Evolutionary conservation across 2,113 vertebrate genomes (phyloP).

Genomic region (Empidonax traillii): DNA sequence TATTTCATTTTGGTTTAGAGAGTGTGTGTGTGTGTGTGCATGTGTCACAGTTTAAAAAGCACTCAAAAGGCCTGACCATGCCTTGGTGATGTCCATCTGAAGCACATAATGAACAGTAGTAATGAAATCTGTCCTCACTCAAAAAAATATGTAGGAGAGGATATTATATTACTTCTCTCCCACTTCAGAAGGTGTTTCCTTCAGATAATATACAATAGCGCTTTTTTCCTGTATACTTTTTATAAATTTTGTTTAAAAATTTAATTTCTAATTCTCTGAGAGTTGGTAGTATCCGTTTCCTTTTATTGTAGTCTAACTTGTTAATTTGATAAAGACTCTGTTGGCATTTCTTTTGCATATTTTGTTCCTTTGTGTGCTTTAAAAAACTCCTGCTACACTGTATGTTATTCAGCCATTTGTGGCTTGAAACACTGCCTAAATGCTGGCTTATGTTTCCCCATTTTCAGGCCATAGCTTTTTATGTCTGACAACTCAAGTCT

Average conservation of each 20-base stretch:
- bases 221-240: not conserved
- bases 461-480: not conserved
- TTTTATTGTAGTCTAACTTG: not conserved
- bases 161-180: not conserved
- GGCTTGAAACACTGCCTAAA: conserved; percentile 46
- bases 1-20: not conserved
- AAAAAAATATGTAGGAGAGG: not conserved
- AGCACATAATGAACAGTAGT: not conserved
- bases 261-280: not conserved
- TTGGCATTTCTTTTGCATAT: not conserved
- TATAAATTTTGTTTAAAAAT: not conserved
- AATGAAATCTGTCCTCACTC: not conserved
- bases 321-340: conserved; percentile 22
- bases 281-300: not conserved
- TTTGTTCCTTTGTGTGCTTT: not conserved
- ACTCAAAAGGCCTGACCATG: not conserved
- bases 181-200: not conserved
- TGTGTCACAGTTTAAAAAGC: not conserved
- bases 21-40: not conserved
- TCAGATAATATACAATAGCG: not conserved
- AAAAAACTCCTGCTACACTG: not conserved
- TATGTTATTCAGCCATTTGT: conserved; percentile 24
- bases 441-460: conserved; percentile 5
- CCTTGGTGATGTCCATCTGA: not conserved
- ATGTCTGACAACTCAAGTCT: conserved; percentile 40